These are phyloP conservation scores for Drymodes brunneopygia DNA, from an alignment of 2,113 vertebrate genomes.

Conservation along the genomic window DNA sequence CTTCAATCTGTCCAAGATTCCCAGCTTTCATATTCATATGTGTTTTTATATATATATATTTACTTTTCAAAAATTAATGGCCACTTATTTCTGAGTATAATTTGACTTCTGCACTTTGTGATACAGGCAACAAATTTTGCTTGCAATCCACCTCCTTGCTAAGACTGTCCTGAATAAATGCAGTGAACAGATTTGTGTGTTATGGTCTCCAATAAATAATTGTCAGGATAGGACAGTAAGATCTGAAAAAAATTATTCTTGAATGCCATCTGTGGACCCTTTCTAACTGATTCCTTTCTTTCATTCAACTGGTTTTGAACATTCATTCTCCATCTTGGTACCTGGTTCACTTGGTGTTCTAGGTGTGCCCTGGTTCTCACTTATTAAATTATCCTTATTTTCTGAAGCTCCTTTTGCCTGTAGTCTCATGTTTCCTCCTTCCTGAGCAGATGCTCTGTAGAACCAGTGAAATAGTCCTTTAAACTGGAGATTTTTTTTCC, in stretches of 20 bases:
- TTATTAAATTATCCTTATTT: not conserved
- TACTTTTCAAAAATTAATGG: not conserved
- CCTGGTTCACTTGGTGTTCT: not conserved
- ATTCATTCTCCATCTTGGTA: not conserved
- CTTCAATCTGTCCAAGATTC: not conserved
- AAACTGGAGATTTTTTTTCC: not conserved
- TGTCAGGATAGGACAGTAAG: too few relatives aligned
- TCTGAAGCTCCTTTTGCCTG: not conserved
- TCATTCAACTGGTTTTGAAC: not conserved
- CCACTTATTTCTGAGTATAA: not conserved
- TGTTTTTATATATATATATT: not conserved
- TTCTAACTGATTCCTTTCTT: not conserved
- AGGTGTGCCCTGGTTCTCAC: not conserved
- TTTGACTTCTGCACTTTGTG: not conserved
- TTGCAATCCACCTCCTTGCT: not conserved
- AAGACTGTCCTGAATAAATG: not conserved
- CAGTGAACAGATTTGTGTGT: fast-evolving
- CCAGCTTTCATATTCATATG: not conserved
- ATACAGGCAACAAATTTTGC: not conserved
- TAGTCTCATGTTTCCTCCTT: not conserved
- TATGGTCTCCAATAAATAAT: not conserved
- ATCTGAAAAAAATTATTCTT: not conserved
- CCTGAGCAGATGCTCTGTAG: not conserved
- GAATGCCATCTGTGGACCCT: not conserved
- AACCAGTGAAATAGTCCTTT: not conserved